A percentile compares a stretch with the other conserved stretches of the same genome.
Evolutionary conservation across 2,888 invertebrate genomes (phyloP).

Genomic region (Nephrocerus scutellatus): DNA sequence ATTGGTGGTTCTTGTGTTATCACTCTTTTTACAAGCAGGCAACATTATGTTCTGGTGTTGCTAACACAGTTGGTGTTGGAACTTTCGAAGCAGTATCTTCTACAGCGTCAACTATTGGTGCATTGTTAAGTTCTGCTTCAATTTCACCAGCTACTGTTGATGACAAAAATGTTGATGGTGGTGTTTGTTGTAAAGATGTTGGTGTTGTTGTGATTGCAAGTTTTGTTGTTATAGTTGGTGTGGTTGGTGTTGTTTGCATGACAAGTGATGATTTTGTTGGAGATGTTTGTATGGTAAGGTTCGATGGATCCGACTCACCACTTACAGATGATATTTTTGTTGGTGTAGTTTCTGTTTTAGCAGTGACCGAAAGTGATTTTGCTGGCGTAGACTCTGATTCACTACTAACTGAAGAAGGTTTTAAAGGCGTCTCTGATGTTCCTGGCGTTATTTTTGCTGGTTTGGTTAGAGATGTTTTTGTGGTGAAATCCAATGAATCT

Average conservation of each 20-base stretch:
- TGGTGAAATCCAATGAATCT: conserved; percentile 15
- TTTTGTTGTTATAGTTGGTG: no score
- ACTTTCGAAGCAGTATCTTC: no score
- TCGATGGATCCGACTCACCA: conserved; percentile 4
- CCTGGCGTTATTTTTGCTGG: conserved; percentile 32
- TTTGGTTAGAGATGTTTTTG: conserved; percentile 19
- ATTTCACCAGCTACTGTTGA: no score
- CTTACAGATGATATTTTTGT: conserved; percentile 15
- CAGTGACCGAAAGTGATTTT: conserved; percentile 18
- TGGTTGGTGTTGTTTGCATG: conserved; percentile 16
- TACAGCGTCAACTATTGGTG: no score
- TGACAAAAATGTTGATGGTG: conserved; percentile 46
- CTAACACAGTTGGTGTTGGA: no score
- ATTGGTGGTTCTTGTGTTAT: no score
- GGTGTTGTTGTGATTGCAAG: no score
- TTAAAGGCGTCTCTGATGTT: conserved; percentile 45
- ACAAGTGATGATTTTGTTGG: conserved; percentile 20
- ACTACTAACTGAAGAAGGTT: conserved; percentile 19
- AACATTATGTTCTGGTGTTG: no score
- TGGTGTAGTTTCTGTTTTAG: conserved; percentile 3
- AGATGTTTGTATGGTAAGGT: conserved; percentile 20
- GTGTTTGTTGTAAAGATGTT: no score
- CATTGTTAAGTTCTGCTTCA: no score
- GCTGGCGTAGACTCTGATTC: conserved; percentile 20
- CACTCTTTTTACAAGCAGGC: no score